phyloP scores from a whole-genome alignment of 2,888 invertebrate genomes.

The Cephalotes varians region DNA sequence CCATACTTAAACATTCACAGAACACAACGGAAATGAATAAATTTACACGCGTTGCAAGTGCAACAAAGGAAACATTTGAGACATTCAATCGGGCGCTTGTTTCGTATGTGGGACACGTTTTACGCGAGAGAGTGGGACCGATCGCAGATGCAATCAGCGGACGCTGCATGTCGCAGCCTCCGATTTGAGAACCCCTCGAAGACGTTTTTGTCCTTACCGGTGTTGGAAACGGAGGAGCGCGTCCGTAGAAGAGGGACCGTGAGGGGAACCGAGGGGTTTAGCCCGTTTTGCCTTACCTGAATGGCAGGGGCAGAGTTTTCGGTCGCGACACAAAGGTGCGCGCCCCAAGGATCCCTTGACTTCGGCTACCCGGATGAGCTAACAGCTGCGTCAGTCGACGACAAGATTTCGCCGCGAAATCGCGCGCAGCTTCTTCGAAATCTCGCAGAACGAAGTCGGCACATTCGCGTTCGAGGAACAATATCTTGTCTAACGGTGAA shows the following conservation, averaged over 20 bases:
- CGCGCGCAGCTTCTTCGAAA: slow-evolving; percentile 58
- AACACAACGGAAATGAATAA: slow-evolving; percentile 11
- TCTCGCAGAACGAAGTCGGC: background rate
- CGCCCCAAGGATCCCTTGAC: slow-evolving; percentile 82
- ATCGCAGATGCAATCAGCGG: slow-evolving; percentile 54
- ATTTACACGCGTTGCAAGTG: slow-evolving; percentile 5
- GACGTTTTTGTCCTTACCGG: slow-evolving; percentile 79
- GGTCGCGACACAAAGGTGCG: slow-evolving; percentile 77
- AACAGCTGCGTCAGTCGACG: slow-evolving; percentile 83
- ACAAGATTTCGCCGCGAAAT: slow-evolving; percentile 80
- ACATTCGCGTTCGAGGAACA: background rate
- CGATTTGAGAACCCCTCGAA: slow-evolving; percentile 80
- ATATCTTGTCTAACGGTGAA: background rate
- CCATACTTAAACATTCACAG: background rate
- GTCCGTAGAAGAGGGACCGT: slow-evolving; percentile 56
- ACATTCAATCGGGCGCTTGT: slow-evolving; percentile 12
- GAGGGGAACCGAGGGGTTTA: slow-evolving; percentile 69
- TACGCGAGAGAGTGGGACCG: background rate
- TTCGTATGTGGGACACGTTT: slow-evolving; percentile 24
- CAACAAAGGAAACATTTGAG: slow-evolving; percentile 3
- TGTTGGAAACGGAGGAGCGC: slow-evolving; percentile 41
- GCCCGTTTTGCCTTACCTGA: slow-evolving; percentile 78
- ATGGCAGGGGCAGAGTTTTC: slow-evolving; percentile 76
- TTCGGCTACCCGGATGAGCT: slow-evolving; percentile 79
- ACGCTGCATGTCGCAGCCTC: slow-evolving; percentile 43